Percentiles rank a stretch among this genome's conserved stretches.
Evolutionary conservation across 2,113 vertebrate species (phyloP).

Genomic region (Xyliphius kryptos): DNA sequence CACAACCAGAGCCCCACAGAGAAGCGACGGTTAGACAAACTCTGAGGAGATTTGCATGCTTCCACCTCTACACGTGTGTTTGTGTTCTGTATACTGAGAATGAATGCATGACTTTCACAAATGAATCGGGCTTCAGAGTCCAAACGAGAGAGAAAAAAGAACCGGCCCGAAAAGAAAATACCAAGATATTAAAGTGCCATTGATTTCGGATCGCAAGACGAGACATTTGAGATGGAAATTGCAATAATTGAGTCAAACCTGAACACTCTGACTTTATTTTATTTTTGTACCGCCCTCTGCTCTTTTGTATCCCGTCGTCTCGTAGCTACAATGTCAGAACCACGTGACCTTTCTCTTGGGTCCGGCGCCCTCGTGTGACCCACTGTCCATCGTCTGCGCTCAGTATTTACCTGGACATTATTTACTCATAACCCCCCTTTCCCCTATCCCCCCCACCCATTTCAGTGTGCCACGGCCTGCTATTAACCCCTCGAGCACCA

Average conservation of each 20-base stretch:
- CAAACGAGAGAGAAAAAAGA: constrained; percentile 7
- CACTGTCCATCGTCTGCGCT: not conserved
- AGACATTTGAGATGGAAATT: constrained; percentile 56
- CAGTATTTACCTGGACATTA: constrained; percentile 27
- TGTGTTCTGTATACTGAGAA: constrained; percentile 70
- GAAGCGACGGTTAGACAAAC: not conserved
- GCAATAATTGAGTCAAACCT: constrained; percentile 67
- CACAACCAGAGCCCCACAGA: too few species aligned
- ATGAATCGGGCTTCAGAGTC: constrained; percentile 40
- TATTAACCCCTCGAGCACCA: too few species aligned
- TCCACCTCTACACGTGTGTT: constrained; percentile 69
- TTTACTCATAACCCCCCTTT: not conserved
- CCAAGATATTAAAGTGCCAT: constrained; percentile 43
- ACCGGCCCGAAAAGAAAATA: constrained; percentile 34
- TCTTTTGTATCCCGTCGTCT: constrained; percentile 39
- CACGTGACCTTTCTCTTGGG: constrained; percentile 32
- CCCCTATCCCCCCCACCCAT: not conserved
- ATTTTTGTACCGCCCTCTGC: constrained; percentile 47
- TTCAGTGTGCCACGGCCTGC: too few species aligned
- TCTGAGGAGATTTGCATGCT: constrained; percentile 60
- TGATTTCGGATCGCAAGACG: constrained; percentile 44
- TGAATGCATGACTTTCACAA: constrained; percentile 68
- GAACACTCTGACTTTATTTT: constrained; percentile 53
- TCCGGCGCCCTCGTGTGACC: too few species aligned
- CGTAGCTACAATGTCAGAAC: constrained; percentile 43